Evolutionary conservation across 2,797 vertebrate genomes (phyloP).

Genomic region (Myripristis murdjan): DNA sequence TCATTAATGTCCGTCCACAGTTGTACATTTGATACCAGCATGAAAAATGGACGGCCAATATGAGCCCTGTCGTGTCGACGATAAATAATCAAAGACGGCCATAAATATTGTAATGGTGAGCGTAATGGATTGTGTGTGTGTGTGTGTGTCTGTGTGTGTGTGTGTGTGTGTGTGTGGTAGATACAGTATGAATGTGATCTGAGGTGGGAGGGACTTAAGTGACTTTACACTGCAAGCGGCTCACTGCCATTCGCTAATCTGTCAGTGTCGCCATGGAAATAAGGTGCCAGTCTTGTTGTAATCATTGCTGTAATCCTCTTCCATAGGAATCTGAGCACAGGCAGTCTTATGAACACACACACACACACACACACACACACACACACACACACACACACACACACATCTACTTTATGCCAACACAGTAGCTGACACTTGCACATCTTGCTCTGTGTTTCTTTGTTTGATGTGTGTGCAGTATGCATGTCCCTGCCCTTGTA

Average conservation of each 20-base stretch:
- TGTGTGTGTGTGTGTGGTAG: no score
- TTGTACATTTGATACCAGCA: slow-evolving; percentile 28
- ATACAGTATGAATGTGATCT: slow-evolving; percentile 21
- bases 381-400: slow-evolving; percentile 2
- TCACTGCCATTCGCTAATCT: slow-evolving; percentile 45
- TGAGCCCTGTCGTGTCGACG: slow-evolving; percentile 35
- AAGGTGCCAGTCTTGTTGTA: slow-evolving; percentile 41
- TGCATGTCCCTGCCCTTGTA: slow-evolving; percentile 30
- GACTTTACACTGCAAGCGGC: slow-evolving; percentile 11
- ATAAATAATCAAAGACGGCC: slow-evolving; percentile 44
- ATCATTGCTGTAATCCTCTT: slow-evolving; percentile 64
- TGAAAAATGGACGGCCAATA: slow-evolving; percentile 37
- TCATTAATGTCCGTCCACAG: slow-evolving; percentile 8
- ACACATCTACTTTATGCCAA: slow-evolving; percentile 36
- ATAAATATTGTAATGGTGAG: slow-evolving; percentile 33
- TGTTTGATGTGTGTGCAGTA: slow-evolving; percentile 22
- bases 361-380: not conserved
- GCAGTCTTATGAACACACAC: slow-evolving; percentile 8
- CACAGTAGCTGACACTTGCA: slow-evolving; percentile 44
- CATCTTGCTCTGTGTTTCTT: slow-evolving; percentile 31
- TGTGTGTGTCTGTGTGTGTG: no score
- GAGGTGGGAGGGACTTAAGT: slow-evolving; percentile 13
- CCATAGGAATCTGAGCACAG: slow-evolving; percentile 51
- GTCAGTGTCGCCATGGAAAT: slow-evolving; percentile 60
- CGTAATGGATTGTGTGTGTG: not conserved